Conservation (phyloP, 2,888 invertebrate genomes). For the Eudasyphora cyanicolor region DNA sequence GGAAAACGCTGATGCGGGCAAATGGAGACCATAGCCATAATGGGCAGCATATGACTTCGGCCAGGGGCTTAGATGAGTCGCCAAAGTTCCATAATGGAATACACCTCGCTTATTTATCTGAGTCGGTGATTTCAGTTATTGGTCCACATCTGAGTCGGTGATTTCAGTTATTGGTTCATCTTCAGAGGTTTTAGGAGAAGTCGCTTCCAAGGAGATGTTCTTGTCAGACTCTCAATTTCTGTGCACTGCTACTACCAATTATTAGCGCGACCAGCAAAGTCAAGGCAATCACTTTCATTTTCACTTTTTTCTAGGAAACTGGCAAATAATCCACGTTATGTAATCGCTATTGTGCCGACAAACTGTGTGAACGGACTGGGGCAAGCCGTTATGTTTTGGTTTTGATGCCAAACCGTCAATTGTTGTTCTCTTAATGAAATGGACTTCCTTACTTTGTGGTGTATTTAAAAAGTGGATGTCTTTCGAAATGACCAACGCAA, state of each 20-base stretch:
- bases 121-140: constrained; percentile 63
- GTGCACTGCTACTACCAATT: constrained; percentile 23
- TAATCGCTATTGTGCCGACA: constrained; percentile 15
- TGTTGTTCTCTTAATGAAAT: constrained; percentile 75
- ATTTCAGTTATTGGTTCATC: constrained; percentile 11
- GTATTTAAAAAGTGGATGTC: constrained; percentile 79
- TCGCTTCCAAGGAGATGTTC: background rate
- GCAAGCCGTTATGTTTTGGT: constrained; percentile 24
- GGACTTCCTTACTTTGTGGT: constrained; percentile 77
- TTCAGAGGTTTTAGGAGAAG: background rate
- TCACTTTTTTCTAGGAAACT: constrained; percentile 35
- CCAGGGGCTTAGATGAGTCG: constrained; percentile 67
- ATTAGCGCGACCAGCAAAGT: constrained; percentile 49
- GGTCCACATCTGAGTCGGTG: constrained; percentile 22
- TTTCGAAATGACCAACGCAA: constrained; percentile 41
- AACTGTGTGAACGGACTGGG: background rate
- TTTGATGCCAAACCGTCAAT: constrained; percentile 68
- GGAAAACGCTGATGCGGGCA: constrained; percentile 70
- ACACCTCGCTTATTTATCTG: constrained; percentile 75
- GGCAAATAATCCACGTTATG: constrained; percentile 40
- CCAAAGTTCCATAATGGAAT: constrained; percentile 68
- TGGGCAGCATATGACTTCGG: constrained; percentile 76
- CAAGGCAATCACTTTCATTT: constrained; percentile 67
- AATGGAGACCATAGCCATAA: constrained; percentile 75
- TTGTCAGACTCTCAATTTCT: constrained; percentile 36